Percentiles rank a stretch among this genome's conserved stretches.
Conservation (phyloP, 2,888 invertebrate genomes). For the Heliconius aoede region DNA sequence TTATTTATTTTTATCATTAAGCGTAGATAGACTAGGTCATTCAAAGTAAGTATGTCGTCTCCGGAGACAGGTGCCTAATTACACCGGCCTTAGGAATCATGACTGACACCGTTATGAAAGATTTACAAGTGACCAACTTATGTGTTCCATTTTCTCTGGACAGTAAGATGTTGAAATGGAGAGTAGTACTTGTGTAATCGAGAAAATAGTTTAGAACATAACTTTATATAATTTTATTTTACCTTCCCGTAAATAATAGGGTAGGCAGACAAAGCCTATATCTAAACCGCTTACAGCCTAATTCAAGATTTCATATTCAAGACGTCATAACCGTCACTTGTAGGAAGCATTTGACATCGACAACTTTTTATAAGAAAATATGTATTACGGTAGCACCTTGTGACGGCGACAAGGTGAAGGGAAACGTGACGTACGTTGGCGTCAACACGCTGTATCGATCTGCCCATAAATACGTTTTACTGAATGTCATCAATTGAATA, state of each 20-base stretch:
- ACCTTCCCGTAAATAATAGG: no score
- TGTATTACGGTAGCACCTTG: conserved; percentile 16
- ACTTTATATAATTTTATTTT: no score
- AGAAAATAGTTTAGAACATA: neutral
- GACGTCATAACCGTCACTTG: neutral
- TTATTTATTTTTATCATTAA: neutral
- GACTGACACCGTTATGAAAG: conserved; percentile 15
- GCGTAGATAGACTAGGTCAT: neutral
- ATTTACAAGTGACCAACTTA: neutral
- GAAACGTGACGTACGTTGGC: conserved; percentile 38
- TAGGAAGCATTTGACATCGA: conserved; percentile 8
- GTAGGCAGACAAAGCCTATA: no score
- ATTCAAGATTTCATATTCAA: no score
- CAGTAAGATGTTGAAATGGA: neutral
- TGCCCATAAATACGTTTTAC: conserved; percentile 54
- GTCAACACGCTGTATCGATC: conserved; percentile 54
- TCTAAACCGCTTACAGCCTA: no score
- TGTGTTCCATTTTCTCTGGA: neutral
- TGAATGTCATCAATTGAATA: conserved; percentile 39
- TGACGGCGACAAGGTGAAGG: conserved; percentile 43
- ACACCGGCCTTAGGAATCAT: conserved; percentile 9
- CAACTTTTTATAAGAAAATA: conserved; percentile 30
- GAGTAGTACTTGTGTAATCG: neutral
- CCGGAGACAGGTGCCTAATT: conserved; percentile 11
- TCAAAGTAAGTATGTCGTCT: neutral